phyloP scores from a whole-genome alignment of 2,888 invertebrate genomes.

The Vesta saturnalis region DNA sequence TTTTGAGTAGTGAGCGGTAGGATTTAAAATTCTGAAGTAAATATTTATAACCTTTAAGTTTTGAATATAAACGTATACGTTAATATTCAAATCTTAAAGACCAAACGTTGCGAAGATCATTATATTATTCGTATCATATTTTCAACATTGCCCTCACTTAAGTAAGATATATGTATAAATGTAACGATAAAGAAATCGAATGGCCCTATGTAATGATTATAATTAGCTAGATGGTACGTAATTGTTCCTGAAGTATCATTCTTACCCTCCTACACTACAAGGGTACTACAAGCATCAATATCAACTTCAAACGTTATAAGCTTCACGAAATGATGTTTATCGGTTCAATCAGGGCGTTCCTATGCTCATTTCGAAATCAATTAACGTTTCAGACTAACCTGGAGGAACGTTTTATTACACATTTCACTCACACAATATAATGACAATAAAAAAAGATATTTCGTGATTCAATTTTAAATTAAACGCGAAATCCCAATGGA shows the following conservation, averaged over 20 bases:
- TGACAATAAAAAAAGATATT: slow-evolving; percentile 1
- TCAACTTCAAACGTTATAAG: slow-evolving; percentile 11
- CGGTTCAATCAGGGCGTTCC: slow-evolving; percentile 8
- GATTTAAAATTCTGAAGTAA: too few relatives aligned
- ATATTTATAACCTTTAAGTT: too few relatives aligned
- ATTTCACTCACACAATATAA: slow-evolving; percentile 1
- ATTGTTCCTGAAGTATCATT: background rate
- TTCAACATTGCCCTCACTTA: too few relatives aligned
- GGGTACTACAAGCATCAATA: slow-evolving; percentile 4
- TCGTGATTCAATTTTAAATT: background rate
- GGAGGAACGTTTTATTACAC: slow-evolving; percentile 2
- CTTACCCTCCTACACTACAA: background rate
- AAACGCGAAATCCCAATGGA: background rate
- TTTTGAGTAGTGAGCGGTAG: too few relatives aligned
- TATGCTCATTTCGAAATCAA: slow-evolving; percentile 14
- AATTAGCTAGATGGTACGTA: background rate
- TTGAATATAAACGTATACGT: too few relatives aligned
- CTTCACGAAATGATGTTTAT: slow-evolving; percentile 4
- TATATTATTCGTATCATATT: too few relatives aligned
- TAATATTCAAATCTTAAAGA: too few relatives aligned
- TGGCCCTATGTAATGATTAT: too few relatives aligned
- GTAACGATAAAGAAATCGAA: too few relatives aligned
- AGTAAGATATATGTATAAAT: too few relatives aligned
- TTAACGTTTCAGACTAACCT: background rate
- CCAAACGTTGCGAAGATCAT: too few relatives aligned